These are phyloP conservation scores for Euborellia annulipes DNA, from an alignment of 1,140 invertebrate species.

Conservation along the genomic window DNA sequence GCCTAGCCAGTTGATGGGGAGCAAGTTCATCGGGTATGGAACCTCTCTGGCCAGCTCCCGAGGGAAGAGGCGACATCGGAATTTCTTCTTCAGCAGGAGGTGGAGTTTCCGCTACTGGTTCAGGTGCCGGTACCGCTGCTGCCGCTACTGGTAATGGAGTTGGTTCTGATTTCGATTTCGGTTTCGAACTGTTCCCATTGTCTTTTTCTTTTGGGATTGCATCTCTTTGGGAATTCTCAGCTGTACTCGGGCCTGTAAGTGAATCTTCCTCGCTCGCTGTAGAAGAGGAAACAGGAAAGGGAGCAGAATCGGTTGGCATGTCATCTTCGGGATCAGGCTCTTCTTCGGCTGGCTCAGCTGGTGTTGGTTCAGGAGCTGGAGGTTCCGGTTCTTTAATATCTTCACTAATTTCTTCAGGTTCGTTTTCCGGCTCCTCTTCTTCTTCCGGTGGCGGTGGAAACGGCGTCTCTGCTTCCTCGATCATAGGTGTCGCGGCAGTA, in stretches of 20 bases:
- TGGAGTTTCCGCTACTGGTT: constrained; percentile 5
- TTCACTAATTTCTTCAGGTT: constrained; percentile 5
- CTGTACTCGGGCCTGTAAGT: constrained; percentile 40
- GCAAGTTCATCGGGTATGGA: constrained; percentile 73
- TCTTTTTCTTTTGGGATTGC: not conserved
- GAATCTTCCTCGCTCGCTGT: constrained; percentile 40
- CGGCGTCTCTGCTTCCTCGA: constrained; percentile 53
- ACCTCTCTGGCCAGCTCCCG: constrained; percentile 25
- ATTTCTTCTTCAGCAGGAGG: constrained; percentile 10
- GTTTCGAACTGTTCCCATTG: too few relatives aligned
- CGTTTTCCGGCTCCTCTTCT: constrained; percentile 17
- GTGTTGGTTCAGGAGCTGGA: not conserved
- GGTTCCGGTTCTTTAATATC: too few relatives aligned
- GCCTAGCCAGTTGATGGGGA: constrained; percentile 62
- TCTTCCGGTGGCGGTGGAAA: constrained; percentile 37
- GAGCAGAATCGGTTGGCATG: constrained; percentile 31
- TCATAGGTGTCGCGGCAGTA: constrained; percentile 74
- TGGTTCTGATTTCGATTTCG: too few relatives aligned
- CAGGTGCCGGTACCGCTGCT: not conserved
- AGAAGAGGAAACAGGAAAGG: constrained; percentile 38
- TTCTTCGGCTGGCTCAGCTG: constrained; percentile 17
- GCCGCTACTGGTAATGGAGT: too few relatives aligned
- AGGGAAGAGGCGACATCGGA: not conserved
- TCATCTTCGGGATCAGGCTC: constrained; percentile 26
- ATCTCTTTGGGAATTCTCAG: constrained; percentile 37